Base-by-base conservation (phyloP, 2,113 vertebrate species). In the Zosterops borbonicus region DNA sequence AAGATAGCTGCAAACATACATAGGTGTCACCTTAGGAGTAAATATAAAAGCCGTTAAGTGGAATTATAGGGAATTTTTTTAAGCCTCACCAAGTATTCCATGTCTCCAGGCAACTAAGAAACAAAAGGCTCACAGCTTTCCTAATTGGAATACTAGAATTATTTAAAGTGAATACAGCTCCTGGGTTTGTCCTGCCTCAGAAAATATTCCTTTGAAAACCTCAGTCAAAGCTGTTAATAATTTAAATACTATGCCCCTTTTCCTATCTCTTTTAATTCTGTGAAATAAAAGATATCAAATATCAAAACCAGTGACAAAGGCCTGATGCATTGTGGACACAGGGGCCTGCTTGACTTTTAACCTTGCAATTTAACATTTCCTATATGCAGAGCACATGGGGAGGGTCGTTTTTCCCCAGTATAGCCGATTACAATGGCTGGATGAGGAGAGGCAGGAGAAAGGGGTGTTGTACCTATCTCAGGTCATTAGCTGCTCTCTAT, bases 111-210 rank as follows among this genome's bases (percentile, higher is more conserved):
- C 70, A 82, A n/a, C 27, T 68, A 47, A 79, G 53, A 87, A 76
- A 73, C 47, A 79, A 87, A 95, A 96, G 94, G 27, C 56, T 62
- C 70, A 19, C 79, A 73, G 23, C 29, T 88, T 95, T 96, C 35
- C 58, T 95, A 90, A 94, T 53, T 86, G 23, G 95, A 96, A 94
- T 77, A 65, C 52, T 50, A 73, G 68, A 95, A 88, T 87, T 94
- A 89, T 79, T 95, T 95, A 37, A 87, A 92, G 24, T 47, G 47
- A 94, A 67, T 86, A 50, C 28, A 86, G 44, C 62, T 94, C 27
- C 63, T 35, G 60, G 42, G 41, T 86, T 76, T 92, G 70, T 94
- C 33, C 53, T 88, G 71, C 42, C 79, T 94, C 63, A 70, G 58
- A 85, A 50, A 33, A 59, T 39, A 9, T 49, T 92, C 62, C 68